Percentiles rank a stretch among this genome's conserved stretches.
Evolutionary conservation across 2,113 vertebrate genomes (phyloP).

Genomic region (Cisticola juncidis): DNA sequence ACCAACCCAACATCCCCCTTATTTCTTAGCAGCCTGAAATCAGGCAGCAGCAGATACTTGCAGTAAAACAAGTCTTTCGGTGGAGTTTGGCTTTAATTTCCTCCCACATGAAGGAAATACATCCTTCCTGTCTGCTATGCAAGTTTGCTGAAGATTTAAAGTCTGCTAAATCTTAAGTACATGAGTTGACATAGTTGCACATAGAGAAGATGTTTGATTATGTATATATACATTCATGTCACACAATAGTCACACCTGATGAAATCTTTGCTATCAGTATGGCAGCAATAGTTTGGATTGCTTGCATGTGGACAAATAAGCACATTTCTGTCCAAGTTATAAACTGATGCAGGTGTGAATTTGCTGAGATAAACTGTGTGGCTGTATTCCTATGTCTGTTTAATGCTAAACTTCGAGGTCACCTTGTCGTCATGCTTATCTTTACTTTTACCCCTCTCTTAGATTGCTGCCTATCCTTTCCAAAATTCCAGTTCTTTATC

Average conservation of each 20-base stretch:
- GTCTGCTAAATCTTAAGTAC: not conserved
- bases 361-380: not conserved
- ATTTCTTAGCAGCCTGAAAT: not conserved
- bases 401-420: not conserved
- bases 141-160: not conserved
- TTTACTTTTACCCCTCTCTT: not conserved
- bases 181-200: not conserved
- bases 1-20: not conserved
- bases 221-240: accelerated
- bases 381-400: not conserved
- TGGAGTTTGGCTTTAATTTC: not conserved
- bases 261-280: not conserved
- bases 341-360: not conserved
- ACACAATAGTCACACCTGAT: not conserved
- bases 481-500: not conserved
- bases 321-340: not conserved
- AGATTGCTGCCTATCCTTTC: not conserved
- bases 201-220: not conserved
- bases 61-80: not conserved
- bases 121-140: not conserved
- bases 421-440: not conserved
- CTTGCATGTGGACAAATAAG: not conserved
- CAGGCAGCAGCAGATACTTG: not conserved
- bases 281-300: not conserved
- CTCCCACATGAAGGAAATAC: not conserved